These are phyloP conservation scores for Arothron firmamentum DNA, from an alignment of 2,113 vertebrate genomes.

Conservation along the genomic window DNA sequence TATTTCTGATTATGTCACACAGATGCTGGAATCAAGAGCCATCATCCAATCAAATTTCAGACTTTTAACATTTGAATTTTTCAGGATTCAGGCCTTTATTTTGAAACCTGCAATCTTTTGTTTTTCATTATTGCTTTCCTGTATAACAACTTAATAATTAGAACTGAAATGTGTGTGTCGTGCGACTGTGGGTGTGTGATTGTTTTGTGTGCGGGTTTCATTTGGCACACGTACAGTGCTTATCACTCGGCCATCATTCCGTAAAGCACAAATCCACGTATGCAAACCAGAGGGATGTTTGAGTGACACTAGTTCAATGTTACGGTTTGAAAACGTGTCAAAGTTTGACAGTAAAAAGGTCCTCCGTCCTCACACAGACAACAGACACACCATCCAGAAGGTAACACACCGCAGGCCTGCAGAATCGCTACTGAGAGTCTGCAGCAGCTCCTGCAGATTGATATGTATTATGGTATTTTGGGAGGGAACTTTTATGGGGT, in stretches of 20 bases:
- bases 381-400: conserved; percentile 41
- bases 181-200: too few species aligned
- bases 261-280: conserved; percentile 42
- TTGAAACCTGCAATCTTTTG: too few species aligned
- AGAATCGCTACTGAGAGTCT: conserved; percentile 15
- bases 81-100: too few species aligned
- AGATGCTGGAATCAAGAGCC: too few species aligned
- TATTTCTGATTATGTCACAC: too few species aligned
- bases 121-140: too few species aligned
- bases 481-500: conserved; percentile 40
- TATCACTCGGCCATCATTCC: conserved; percentile 41
- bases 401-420: conserved; percentile 40
- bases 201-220: too few species aligned
- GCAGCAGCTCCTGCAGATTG: conserved; percentile 30
- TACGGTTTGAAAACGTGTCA: conserved; percentile 45
- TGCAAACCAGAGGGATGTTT: conserved; percentile 59
- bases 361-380: conserved; percentile 32
- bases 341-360: conserved; percentile 50
- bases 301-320: conserved; percentile 46
- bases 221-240: not conserved
- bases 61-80: too few species aligned
- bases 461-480: conserved; percentile 31
- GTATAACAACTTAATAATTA: too few species aligned
- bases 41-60: too few species aligned
- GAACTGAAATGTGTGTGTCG: too few species aligned